Evolutionary conservation across 2,888 invertebrate species (phyloP).

Genomic region (Sesia bembeciformis): DNA sequence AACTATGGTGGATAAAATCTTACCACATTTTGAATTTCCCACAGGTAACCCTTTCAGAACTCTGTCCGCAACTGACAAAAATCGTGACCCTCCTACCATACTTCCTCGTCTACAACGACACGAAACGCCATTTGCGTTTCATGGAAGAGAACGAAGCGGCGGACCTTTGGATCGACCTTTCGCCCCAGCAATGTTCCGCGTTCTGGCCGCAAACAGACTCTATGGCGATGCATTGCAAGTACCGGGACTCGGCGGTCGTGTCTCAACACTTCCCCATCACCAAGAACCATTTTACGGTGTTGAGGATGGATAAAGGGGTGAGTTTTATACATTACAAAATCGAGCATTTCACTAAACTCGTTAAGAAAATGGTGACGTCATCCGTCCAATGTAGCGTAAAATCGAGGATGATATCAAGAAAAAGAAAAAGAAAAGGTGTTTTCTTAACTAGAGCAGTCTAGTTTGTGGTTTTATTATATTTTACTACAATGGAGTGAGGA

Average conservation of each 20-base stretch:
- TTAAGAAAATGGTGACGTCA: too few species aligned
- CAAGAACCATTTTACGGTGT: slow-evolving; percentile 79
- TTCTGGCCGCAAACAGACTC: slow-evolving; percentile 90
- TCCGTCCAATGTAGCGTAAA: too few species aligned
- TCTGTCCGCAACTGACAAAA: slow-evolving; percentile 83
- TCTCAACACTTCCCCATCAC: slow-evolving; percentile 87
- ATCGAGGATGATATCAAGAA: too few species aligned
- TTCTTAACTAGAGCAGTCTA: too few species aligned
- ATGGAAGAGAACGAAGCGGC: slow-evolving; percentile 91
- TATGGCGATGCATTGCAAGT: slow-evolving; percentile 87
- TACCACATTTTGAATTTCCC: background rate
- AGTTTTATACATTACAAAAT: slow-evolving; percentile 35
- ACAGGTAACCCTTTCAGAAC: slow-evolving; percentile 78
- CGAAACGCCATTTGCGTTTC: slow-evolving; percentile 76
- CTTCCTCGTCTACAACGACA: slow-evolving; percentile 84
- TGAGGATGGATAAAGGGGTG: slow-evolving; percentile 89
- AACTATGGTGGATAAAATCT: too few species aligned
- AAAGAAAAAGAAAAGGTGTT: too few species aligned
- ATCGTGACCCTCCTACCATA: slow-evolving; percentile 86
- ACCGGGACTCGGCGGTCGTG: slow-evolving; percentile 81
- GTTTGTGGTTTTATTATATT: too few species aligned
- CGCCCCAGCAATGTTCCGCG: slow-evolving; percentile 79
- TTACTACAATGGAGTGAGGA: too few species aligned
- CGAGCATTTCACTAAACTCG: too few species aligned
- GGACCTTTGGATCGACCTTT: slow-evolving; percentile 86